phyloP scores from a whole-genome alignment of 2,113 vertebrate genomes.

The Trogon melanurus region DNA sequence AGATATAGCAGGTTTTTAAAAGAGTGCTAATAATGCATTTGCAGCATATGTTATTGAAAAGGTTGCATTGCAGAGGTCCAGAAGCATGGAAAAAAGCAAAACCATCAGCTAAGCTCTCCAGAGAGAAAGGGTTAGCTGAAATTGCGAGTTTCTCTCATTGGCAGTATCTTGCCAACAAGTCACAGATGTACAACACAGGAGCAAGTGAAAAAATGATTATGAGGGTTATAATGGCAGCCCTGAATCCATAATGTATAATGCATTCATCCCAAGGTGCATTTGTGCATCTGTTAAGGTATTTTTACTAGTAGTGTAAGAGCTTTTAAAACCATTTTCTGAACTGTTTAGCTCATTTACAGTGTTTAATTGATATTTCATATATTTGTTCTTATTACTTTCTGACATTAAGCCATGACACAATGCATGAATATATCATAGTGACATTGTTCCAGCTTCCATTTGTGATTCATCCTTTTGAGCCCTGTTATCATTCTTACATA shows the following conservation, averaged over 20 bases:
- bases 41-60: not conserved
- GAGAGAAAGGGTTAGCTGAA: slow-evolving; percentile 28
- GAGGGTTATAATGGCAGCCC: slow-evolving; percentile 5
- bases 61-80: not conserved
- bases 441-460: not conserved
- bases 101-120: not conserved
- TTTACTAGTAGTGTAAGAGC: not conserved
- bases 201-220: slow-evolving; percentile 51
- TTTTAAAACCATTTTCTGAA: slow-evolving; percentile 13
- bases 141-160: not conserved
- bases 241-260: slow-evolving; percentile 27
- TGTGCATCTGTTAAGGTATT: slow-evolving; percentile 53
- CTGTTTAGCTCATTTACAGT: slow-evolving; percentile 11
- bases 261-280: slow-evolving; percentile 41
- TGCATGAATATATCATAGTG: not conserved
- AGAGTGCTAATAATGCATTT: not conserved
- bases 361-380: slow-evolving; percentile 55
- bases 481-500: not conserved
- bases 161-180: slow-evolving; percentile 17
- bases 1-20: not conserved
- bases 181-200: slow-evolving; percentile 22
- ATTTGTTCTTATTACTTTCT: slow-evolving; percentile 36
- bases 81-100: slow-evolving; percentile 9
- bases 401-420: slow-evolving; percentile 2
- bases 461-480: slow-evolving; percentile 31